A percentile compares a stretch with the other conserved stretches of the same genome.
Evolutionary conservation across 2,797 vertebrate genomes (phyloP).

Genomic region (Dendrocincla tyrannina): DNA sequence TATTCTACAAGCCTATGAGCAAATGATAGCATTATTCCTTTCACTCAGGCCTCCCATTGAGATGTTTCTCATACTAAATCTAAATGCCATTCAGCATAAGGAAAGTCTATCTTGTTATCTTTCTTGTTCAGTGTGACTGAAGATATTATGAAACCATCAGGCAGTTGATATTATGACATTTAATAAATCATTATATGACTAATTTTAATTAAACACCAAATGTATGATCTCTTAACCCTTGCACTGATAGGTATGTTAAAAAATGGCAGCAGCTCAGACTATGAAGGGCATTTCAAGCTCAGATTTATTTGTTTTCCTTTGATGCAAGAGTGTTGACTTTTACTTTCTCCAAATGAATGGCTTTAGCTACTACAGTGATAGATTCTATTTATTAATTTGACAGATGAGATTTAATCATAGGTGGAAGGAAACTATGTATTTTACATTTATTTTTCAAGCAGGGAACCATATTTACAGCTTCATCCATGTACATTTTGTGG

Average conservation of each 20-base stretch:
- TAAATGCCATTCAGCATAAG: background rate
- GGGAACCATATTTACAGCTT: background rate
- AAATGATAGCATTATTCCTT: background rate
- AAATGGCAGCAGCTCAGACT: background rate
- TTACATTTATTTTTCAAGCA: background rate
- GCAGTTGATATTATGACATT: background rate
- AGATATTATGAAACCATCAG: background rate
- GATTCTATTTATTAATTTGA: background rate
- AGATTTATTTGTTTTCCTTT: background rate
- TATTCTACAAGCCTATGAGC: background rate
- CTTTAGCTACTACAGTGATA: background rate
- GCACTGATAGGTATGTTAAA: background rate
- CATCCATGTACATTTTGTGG: background rate
- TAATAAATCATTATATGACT: background rate
- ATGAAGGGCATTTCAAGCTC: background rate
- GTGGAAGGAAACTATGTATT: background rate
- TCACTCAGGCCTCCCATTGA: background rate
- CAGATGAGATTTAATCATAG: background rate
- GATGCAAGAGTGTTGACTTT: background rate
- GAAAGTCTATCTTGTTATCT: background rate
- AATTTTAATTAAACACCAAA: background rate
- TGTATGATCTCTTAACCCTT: background rate
- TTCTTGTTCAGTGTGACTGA: background rate
- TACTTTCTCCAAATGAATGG: background rate
- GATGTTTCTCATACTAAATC: background rate